A percentile compares a stretch with the other conserved stretches of the same genome.
Evolutionary conservation across 1,140 invertebrate genomes (phyloP).

Genomic region (Papilio dardanus): DNA sequence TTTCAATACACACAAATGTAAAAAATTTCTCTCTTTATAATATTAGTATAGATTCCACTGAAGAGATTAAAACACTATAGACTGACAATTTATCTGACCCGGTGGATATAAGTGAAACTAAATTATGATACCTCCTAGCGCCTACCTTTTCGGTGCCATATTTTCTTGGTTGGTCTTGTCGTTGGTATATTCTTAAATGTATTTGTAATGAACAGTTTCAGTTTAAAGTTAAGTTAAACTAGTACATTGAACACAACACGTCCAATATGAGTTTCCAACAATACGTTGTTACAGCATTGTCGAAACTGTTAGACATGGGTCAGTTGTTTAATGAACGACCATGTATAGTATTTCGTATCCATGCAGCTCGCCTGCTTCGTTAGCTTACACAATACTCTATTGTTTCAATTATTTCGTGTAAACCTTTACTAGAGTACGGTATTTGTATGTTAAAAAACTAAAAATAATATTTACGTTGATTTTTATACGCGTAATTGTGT

Average conservation of each 20-base stretch:
- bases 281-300: background rate
- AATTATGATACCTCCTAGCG: too few species aligned
- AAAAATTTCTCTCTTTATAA: too few species aligned
- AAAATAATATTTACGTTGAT: background rate
- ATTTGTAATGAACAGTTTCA: too few species aligned
- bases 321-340: background rate
- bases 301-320: constrained; percentile 5
- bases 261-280: background rate
- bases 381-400: background rate
- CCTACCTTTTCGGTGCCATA: too few species aligned
- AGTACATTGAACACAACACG: background rate
- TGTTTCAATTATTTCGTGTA: background rate
- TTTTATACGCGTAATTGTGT: too few species aligned
- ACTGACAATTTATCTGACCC: too few species aligned
- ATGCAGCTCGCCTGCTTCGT: background rate
- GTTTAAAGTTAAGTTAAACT: background rate
- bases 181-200: too few species aligned
- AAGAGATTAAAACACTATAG: too few species aligned
- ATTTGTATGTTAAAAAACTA: background rate
- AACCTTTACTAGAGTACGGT: background rate
- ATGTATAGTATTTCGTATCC: background rate
- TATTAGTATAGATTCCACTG: too few species aligned
- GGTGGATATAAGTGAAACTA: too few species aligned
- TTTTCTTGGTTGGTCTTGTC: too few species aligned
- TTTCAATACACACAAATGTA: too few species aligned